Base-by-base conservation (phyloP, 2,113 vertebrate species). In the Rattus rattus region DNA sequence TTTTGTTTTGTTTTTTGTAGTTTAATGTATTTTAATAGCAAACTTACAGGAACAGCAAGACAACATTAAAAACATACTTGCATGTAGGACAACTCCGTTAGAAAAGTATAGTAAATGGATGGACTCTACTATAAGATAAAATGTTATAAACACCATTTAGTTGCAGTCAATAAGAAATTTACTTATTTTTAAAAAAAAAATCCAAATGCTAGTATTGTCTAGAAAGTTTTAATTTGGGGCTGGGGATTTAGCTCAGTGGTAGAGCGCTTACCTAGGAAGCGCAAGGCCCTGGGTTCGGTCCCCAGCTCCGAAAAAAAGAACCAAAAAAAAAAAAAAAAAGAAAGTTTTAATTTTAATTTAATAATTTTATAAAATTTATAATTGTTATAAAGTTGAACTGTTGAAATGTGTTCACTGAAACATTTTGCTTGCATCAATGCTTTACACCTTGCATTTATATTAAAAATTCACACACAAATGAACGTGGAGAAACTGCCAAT, bases 21-120 rank as follows among this genome's bases (percentile, higher is more conserved):
- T 99, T 99, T 99, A 98, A 99, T 99, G 98, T 99, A 98, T 99
- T 99, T 99, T 99, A 99, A 99, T 99, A 99, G 99, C 98, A 99
- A 99, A 99, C 99, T 99, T 99, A 99, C 99, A 99, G 99, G 98
- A 99, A 99, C 98, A 99, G 98, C 99, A 99, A 99, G 98, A 99
- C 99, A 98, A 99, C 99, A 99, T 99, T 99, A 99, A 99, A 99
- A 99, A 99, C 98, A 98, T 98, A 99, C 98, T 99, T 99, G 98
- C 96, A 99, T 99, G 98, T 98, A 98, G 98, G 98, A 99, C 98
- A 99, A 99, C 98, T 99, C 97, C 98, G 98, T 99, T 99, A 99
- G 98, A 99, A 99, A 99, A 99, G 98, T 98, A 99, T 98, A 98
- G 98, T 98, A 98, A 73, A 98, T 98, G 98, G 98, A 98, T 99